Conservation (phyloP, 2,113 vertebrate genomes). For the Alexandromys fortis region DNA sequence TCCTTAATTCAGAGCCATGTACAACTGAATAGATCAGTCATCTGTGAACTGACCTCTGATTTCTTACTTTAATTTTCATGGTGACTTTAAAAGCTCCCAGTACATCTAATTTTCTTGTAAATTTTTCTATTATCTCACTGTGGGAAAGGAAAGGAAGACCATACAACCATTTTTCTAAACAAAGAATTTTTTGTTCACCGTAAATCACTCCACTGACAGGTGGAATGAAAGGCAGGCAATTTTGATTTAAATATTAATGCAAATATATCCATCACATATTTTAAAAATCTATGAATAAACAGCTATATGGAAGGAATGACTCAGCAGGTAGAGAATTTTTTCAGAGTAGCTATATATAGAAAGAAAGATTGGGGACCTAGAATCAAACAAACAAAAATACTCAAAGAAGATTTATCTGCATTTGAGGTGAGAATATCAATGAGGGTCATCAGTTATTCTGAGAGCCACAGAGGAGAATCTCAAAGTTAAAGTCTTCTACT, state of each 20-base stretch:
- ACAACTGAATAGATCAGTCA: not conserved
- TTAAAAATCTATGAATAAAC: not conserved
- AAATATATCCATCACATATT: not conserved
- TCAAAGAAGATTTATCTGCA: constrained; percentile 51
- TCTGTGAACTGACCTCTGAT: not conserved
- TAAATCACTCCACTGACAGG: constrained; percentile 1
- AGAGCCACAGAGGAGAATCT: constrained; percentile 53
- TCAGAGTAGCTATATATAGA: not conserved
- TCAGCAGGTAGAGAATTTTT: constrained; percentile 51
- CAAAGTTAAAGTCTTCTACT: constrained; percentile 65
- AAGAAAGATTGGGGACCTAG: not conserved
- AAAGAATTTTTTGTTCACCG: not conserved
- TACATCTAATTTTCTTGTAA: not conserved
- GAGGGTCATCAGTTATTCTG: constrained; percentile 63
- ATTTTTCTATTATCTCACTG: not conserved
- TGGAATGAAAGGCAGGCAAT: constrained; percentile 3
- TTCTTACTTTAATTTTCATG: not conserved
- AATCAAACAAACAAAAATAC: constrained; percentile 46
- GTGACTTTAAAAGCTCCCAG: not conserved
- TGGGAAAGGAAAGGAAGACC: not conserved
- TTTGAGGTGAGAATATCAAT: constrained; percentile 66
- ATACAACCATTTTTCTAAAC: not conserved
- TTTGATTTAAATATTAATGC: constrained; percentile 39
- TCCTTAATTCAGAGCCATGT: not conserved
- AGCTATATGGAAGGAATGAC: not conserved